These are phyloP conservation scores for Papilio elwesi DNA, from an alignment of 2,888 invertebrate species.

Conservation along the genomic window DNA sequence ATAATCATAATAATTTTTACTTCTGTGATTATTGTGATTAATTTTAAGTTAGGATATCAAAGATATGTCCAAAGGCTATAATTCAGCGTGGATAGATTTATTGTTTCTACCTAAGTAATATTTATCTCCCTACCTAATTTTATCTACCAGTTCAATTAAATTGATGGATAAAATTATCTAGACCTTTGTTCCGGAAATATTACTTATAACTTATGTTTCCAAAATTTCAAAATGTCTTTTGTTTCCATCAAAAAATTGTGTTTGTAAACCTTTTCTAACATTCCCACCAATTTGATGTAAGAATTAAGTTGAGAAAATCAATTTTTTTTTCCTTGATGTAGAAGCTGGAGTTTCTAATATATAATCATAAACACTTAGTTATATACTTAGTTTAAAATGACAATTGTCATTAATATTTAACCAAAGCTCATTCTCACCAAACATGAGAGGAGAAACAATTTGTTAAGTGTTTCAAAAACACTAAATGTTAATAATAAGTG, in stretches of 20 bases:
- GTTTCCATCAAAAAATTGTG: too few species aligned
- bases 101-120: background rate
- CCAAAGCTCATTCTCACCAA: conserved; percentile 4
- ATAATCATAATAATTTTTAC: conserved; percentile 8
- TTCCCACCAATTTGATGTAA: background rate
- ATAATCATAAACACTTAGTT: background rate
- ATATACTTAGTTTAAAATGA: background rate
- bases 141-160: background rate
- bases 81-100: background rate
- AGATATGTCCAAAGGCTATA: background rate
- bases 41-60: background rate
- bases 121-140: background rate
- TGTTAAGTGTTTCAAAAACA: conserved; percentile 19
- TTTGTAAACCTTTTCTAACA: too few species aligned
- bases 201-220: too few species aligned
- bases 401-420: conserved; percentile 12
- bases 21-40: conserved; percentile 19
- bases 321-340: background rate
- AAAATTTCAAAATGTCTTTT: too few species aligned
- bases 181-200: background rate
- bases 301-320: background rate
- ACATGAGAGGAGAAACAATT: background rate
- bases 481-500: conserved; percentile 11
- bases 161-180: background rate
- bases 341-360: background rate